Evolutionary conservation across 1,140 invertebrate genomes (phyloP), one percentile per base, ranked within the genome.

Genomic region (Zophobas atratus): DNA sequence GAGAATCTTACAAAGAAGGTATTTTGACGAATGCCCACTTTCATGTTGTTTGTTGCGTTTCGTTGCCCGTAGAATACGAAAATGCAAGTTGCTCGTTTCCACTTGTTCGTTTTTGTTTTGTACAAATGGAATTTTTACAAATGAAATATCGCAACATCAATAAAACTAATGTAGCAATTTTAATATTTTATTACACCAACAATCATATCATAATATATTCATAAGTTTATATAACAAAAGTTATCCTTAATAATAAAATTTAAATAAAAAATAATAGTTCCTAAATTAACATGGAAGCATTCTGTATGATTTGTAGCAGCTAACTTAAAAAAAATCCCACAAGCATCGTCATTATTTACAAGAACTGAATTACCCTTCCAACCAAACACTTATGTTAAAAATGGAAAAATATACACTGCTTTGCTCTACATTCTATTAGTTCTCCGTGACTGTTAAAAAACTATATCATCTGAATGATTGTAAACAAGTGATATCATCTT

Each of bases 131-230:
- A 20, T 20, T 20, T 20, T 20, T 20, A 20, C 20, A 20, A 20
- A 20, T 20, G 20, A 20, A 20, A 20, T 20, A 20, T 20, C 20
- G 20, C 20, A 20, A 20, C 20, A 20, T n/a, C 38, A 67, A 48
- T 67, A 33, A 67, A 46, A 67, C 6, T 4, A 6, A 33, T 6
- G n/a, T 36, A n/a, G 60, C 60, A 76, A 60, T 83, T 83, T 83
- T 84, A 83, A 79, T 83, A 79, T 85, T 86, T 86, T 86, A 86
- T 86, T 86, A 86, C 85, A 86, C 85, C 85, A 86, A 86, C 85
- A 86, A 86, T 86, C 84, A 85, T 85, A 82, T 84, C 80, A 84
- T 85, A 83, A 84, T 86, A 86, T 85, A 85, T 84, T 84, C 82
- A 83, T 85, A 83, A 85, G 84, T 84, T 84, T 84, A 82, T 84